These are phyloP conservation scores for Drosophila pegasa DNA, from an alignment of 2,888 invertebrate species.

Conservation along the genomic window DNA sequence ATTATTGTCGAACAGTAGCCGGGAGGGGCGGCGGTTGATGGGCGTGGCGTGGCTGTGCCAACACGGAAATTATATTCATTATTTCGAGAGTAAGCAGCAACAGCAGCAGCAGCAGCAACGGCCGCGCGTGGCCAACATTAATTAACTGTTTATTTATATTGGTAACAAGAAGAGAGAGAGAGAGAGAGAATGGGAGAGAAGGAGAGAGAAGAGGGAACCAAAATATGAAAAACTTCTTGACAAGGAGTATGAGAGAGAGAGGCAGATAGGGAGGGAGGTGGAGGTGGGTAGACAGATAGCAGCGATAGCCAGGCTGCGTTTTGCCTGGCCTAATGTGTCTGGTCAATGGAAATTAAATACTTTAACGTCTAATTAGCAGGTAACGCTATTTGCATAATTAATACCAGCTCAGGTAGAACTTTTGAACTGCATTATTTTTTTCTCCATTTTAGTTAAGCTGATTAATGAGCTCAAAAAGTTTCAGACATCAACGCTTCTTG, in stretches of 20 bases:
- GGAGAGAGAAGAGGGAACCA: background rate
- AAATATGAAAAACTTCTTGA: slow-evolving; percentile 35
- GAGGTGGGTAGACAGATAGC: background rate
- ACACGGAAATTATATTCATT: slow-evolving; percentile 67
- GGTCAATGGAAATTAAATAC: slow-evolving; percentile 57
- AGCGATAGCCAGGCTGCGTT: slow-evolving; percentile 27
- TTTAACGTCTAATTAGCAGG: slow-evolving; percentile 68
- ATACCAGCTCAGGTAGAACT: slow-evolving; percentile 36
- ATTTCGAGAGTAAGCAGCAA: slow-evolving; percentile 27
- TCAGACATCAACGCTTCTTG: too few species aligned
- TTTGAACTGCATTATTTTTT: slow-evolving; percentile 1
- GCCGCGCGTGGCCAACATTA: slow-evolving; percentile 53
- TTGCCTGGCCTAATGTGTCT: slow-evolving; percentile 65
- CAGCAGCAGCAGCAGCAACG: too few species aligned
- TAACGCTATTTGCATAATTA: slow-evolving; percentile 66
- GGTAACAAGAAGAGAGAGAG: background rate
- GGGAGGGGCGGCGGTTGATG: background rate
- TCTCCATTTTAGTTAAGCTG: slow-evolving; percentile 9
- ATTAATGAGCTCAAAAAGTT: slow-evolving; percentile 13
- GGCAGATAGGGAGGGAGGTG: background rate
- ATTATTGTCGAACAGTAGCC: slow-evolving; percentile 53
- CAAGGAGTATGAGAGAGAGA: slow-evolving; percentile 9
- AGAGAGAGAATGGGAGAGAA: slow-evolving; percentile 8
- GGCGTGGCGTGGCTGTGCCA: slow-evolving; percentile 8
- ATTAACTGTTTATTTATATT: slow-evolving; percentile 73